A percentile compares a stretch with the other conserved stretches of the same genome.
These are phyloP conservation scores for Eulimnadia texana DNA, from an alignment of 1,140 invertebrate species.

Conservation along the genomic window DNA sequence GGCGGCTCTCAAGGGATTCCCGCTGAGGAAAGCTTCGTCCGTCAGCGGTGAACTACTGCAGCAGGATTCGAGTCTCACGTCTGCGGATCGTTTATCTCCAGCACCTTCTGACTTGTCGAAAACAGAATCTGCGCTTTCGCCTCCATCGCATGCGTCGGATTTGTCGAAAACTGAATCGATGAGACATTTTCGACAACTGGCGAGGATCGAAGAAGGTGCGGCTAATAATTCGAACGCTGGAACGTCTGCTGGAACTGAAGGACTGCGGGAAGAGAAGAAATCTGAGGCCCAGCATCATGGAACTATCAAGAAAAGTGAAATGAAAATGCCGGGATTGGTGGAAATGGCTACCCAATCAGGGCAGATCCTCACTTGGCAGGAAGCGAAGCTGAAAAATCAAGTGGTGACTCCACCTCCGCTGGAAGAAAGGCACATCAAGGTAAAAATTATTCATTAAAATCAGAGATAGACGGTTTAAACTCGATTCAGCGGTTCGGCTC, in stretches of 20 bases:
- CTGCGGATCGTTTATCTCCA: conserved; percentile 21
- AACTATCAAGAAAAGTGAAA: background rate
- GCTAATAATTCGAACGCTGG: conserved; percentile 14
- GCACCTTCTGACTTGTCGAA: conserved; percentile 28
- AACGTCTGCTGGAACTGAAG: background rate
- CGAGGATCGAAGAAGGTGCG: conserved; percentile 22
- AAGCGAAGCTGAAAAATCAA: conserved; percentile 14
- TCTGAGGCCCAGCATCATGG: background rate
- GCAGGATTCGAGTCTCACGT: background rate
- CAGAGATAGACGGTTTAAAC: too few species aligned
- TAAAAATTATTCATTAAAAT: background rate
- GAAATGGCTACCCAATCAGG: conserved; percentile 4
- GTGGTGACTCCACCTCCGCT: conserved; percentile 10
- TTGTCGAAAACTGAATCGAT: conserved; percentile 27
- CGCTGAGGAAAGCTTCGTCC: conserved; percentile 21
- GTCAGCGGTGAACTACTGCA: background rate
- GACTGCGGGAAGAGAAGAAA: background rate
- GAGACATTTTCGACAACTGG: conserved; percentile 23
- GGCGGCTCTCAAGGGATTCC: conserved; percentile 22
- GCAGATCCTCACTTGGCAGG: conserved; percentile 10
- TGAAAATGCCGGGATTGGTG: background rate
- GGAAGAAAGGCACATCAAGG: conserved; percentile 9
- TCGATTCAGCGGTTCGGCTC: background rate
- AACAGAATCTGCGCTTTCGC: conserved; percentile 27
- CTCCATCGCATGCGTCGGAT: conserved; percentile 25